These are phyloP conservation scores for Agriopis leucophaearia DNA, from an alignment of 2,888 invertebrate genomes.

Conservation along the genomic window DNA sequence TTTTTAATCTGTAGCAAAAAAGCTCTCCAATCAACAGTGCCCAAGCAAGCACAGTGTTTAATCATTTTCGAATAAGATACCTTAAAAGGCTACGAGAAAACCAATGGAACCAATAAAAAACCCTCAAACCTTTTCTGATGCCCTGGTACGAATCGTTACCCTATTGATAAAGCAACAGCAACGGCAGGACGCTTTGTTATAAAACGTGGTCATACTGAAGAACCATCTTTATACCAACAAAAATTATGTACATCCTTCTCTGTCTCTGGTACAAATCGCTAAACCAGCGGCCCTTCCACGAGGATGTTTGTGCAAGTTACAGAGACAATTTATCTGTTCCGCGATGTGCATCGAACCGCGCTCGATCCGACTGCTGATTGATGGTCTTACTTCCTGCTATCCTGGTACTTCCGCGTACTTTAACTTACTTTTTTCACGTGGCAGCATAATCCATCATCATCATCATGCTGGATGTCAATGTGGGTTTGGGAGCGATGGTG, in stretches of 20 bases:
- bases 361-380: conserved; percentile 67
- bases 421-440: conserved; percentile 4
- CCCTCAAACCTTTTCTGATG: too few relatives aligned
- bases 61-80: too few relatives aligned
- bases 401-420: conserved; percentile 4
- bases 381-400: conserved; percentile 59
- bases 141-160: too few relatives aligned
- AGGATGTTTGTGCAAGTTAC: conserved; percentile 46
- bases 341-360: conserved; percentile 58
- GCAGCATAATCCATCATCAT: too few relatives aligned
- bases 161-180: background rate
- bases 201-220: background rate
- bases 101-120: too few relatives aligned
- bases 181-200: background rate
- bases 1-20: too few relatives aligned
- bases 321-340: conserved; percentile 62
- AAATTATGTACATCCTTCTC: conserved; percentile 7
- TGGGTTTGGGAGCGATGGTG: too few relatives aligned
- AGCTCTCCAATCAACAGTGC: too few relatives aligned
- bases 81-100: too few relatives aligned
- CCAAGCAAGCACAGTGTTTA: too few relatives aligned
- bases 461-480: too few relatives aligned
- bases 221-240: background rate
- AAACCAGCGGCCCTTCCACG: conserved; percentile 2
- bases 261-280: conserved; percentile 17